phyloP scores from a whole-genome alignment of 2,797 vertebrate species.

The Sebastes cheni region DNA sequence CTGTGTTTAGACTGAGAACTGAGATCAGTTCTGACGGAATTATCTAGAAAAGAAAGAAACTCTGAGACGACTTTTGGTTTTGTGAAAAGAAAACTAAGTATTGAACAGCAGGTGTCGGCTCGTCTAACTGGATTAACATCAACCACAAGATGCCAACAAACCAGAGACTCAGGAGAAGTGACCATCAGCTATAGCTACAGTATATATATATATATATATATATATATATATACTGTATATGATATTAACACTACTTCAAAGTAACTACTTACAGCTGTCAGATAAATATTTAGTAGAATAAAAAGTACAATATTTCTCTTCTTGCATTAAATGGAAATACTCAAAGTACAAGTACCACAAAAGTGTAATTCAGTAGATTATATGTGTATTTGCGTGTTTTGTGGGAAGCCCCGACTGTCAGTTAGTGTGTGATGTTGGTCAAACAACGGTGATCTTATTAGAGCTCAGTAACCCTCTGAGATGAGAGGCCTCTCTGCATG shows the following conservation, averaged over 20 bases:
- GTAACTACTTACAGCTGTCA: no score
- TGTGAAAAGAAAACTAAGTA: background rate
- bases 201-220: no score
- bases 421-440: background rate
- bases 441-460: background rate
- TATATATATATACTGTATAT: no score
- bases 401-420: background rate
- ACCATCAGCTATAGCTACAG: background rate
- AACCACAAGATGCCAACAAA: conserved; percentile 9
- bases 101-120: background rate
- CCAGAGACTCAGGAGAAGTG: background rate
- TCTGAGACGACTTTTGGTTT: background rate
- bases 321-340: no score
- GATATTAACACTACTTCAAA: no score
- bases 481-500: conserved; percentile 32
- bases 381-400: background rate
- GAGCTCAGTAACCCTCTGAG: background rate
- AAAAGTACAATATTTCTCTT: no score
- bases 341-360: no score
- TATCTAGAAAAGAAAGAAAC: background rate
- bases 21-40: background rate
- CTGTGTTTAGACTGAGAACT: background rate
- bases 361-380: background rate
- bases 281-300: no score
- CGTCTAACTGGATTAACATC: conserved; percentile 33